Percentiles rank a stretch among this genome's conserved stretches.
These are phyloP conservation scores for Bombylius discolor DNA, from an alignment of 2,888 invertebrate genomes.

Conservation along the genomic window DNA sequence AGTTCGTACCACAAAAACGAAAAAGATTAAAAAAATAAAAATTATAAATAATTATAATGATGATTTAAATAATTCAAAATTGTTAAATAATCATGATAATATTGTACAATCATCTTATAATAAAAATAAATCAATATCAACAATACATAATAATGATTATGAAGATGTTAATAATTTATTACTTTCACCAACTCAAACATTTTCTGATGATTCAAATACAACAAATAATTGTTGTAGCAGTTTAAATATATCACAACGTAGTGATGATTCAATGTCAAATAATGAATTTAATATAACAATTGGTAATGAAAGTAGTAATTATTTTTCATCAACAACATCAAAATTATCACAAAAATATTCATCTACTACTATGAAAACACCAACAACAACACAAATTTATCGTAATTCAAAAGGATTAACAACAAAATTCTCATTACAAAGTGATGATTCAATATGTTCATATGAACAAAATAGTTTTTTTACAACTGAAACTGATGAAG, in stretches of 20 bases:
- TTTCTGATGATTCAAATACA: neutral
- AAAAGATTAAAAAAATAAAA: constrained; percentile 17
- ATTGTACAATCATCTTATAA: neutral
- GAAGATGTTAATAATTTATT: constrained; percentile 19
- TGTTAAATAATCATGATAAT: neutral
- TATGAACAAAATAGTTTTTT: constrained; percentile 37
- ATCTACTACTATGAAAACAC: constrained; percentile 27
- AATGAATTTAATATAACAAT: constrained; percentile 14
- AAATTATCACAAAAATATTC: constrained; percentile 8
- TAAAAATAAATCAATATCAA: neutral
- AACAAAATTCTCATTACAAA: constrained; percentile 15
- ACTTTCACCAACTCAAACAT: constrained; percentile 17
- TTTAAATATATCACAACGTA: neutral
- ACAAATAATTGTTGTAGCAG: neutral
- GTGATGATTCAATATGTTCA: constrained; percentile 30
- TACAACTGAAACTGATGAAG: constrained; percentile 30
- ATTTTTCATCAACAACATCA: constrained; percentile 12
- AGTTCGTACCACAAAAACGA: constrained; percentile 25
- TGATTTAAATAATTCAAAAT: constrained; percentile 11
- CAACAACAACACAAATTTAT: constrained; percentile 22
- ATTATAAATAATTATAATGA: constrained; percentile 21
- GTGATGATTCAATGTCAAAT: constrained; percentile 14
- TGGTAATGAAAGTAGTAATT: constrained; percentile 9
- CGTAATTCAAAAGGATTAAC: constrained; percentile 12
- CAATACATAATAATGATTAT: constrained; percentile 11